Evolutionary conservation across 64 coral and sea anemone genomes (phyloP).

Genomic region (Montipora cactus): DNA sequence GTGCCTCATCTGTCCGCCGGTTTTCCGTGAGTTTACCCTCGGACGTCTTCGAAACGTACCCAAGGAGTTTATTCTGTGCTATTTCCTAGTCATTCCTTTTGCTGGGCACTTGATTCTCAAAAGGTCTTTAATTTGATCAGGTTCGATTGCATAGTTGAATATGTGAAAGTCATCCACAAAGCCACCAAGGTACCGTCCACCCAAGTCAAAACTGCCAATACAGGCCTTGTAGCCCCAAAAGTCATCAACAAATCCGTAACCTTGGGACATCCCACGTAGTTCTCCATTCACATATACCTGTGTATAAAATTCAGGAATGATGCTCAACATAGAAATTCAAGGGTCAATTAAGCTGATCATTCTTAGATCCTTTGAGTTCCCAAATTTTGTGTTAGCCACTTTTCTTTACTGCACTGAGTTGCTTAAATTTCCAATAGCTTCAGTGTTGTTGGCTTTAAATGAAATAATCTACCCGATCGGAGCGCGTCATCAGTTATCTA

Average conservation of each 20-base stretch:
- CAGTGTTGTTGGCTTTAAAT: no score
- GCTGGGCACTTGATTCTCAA: conserved; percentile 76
- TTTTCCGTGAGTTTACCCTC: no score
- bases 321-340: not conserved
- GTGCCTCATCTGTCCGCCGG: no score
- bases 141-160: conserved; percentile 89
- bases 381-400: no score
- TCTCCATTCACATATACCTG: conserved; percentile 91
- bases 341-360: not conserved
- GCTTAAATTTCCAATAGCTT: not conserved
- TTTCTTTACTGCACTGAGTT: no score
- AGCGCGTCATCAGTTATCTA: no score
- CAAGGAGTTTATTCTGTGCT: not conserved
- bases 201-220: conserved; percentile 94
- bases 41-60: no score
- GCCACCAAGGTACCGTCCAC: conserved; percentile 83
- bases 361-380: no score
- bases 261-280: conserved; percentile 32
- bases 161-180: conserved; percentile 92
- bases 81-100: not conserved
- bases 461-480: no score
- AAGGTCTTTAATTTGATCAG: conserved; percentile 75
- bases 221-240: conserved; percentile 97
- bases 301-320: not conserved
- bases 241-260: conserved; percentile 75